Base-by-base conservation (phyloP, 2,888 invertebrate genomes). In the Lasioglossum vierecki region DNA sequence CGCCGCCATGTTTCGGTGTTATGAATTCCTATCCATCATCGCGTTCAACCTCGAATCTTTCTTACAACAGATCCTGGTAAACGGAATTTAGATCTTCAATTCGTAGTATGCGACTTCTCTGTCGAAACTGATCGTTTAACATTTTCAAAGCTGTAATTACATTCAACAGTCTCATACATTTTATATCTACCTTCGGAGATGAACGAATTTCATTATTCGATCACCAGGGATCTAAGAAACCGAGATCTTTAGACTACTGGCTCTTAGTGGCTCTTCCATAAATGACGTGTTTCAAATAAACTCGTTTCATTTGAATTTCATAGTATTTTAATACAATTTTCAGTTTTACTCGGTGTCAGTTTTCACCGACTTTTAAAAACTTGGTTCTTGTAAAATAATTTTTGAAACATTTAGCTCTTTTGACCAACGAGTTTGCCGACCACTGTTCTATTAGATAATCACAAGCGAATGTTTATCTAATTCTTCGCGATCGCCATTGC, bases 11-110 rank as follows among this genome's bases (percentile, higher is more conserved):
- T 83, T 80, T 80, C 82, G 80, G 78, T 46, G 80, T 82, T 85
- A 85, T 83, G 82, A 87, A 80, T 85, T 83, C 87, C 80, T 83
- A 85, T 85, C 86, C 87, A 85, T 87, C 87, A 85, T 85, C 76
- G 79, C 76, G 46, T 57, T 41, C 76, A 73, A 39, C 87, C 85
- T 82, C 78, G 76, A 71, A 76, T 78, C 82, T 13, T 66, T 49
- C 22, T 85, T 60, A 82, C 86, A 80, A 85, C 78, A 41, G 85
- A 76, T 60, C 39, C 68, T 4, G 76, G 44, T 78, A 71, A 79
- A 76, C 63, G 77, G 73, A 77, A 78, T 57, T 75, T 35, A 53
- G 22, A 53, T 53, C 53, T 53, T 8, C 22, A 22, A 53, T 53
- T 53, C 53, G 22, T 22, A 53, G 49, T 22, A 53, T 44, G 44